Evolutionary conservation across 2,888 invertebrate species (phyloP).

Genomic region (Watsonalla cultraria): DNA sequence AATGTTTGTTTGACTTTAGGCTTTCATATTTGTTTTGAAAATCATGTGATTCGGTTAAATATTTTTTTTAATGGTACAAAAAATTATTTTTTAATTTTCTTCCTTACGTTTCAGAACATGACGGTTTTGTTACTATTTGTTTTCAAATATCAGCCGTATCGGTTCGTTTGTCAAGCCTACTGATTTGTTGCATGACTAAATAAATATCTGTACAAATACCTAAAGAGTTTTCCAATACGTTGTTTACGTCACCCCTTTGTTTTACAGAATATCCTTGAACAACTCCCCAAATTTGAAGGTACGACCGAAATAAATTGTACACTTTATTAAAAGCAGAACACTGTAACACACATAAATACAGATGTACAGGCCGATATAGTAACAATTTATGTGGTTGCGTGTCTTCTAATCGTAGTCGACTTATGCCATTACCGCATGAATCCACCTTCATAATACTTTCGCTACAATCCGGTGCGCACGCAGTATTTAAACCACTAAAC

Average conservation of each 20-base stretch:
- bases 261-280: neutral
- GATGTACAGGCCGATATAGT: conserved; percentile 19
- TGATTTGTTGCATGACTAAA: too few relatives aligned
- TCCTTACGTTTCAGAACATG: too few relatives aligned
- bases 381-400: conserved; percentile 23
- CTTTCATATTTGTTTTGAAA: neutral
- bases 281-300: conserved; percentile 2
- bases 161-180: too few relatives aligned
- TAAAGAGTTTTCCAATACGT: too few relatives aligned
- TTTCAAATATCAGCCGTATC: too few relatives aligned
- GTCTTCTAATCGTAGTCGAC: conserved; percentile 7
- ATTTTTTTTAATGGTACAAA: too few relatives aligned
- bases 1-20: neutral
- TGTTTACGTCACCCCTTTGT: neutral
- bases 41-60: neutral
- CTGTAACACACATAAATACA: conserved; percentile 20
- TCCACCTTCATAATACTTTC: neutral
- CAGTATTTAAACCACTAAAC: neutral
- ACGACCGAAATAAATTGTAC: neutral
- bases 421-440: neutral
- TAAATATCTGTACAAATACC: too few relatives aligned
- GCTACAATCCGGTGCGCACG: neutral
- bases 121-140: too few relatives aligned
- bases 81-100: too few relatives aligned
- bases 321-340: conserved; percentile 5